Percentiles rank a stretch among this genome's conserved stretches.
phyloP scores from a whole-genome alignment of 1,140 invertebrate species.

The Sminthurinus signatus region DNA sequence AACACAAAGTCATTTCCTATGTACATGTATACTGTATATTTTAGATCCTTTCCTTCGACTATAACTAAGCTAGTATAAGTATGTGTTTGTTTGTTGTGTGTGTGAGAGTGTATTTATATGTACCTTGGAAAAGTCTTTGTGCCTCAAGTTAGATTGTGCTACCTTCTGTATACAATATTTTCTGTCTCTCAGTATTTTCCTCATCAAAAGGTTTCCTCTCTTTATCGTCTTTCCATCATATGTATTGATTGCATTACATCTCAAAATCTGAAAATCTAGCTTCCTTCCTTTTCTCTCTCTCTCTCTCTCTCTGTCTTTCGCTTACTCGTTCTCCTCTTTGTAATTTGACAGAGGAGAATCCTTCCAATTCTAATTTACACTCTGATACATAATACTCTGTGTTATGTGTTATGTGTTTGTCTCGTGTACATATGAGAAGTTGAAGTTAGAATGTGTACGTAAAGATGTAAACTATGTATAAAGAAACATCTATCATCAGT shows the following conservation, averaged over 20 bases:
- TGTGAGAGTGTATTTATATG: no score
- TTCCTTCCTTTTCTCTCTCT: background rate
- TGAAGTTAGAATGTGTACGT: no score
- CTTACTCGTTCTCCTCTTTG: background rate
- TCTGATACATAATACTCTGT: no score
- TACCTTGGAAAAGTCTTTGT: background rate
- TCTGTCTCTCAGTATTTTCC: slow-evolving; percentile 4
- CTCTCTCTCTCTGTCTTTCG: background rate
- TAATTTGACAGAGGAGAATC: no score
- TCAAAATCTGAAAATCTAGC: background rate
- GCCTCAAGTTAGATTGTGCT: background rate
- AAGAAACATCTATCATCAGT: no score
- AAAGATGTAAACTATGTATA: no score
- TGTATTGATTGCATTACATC: slow-evolving; percentile 13
- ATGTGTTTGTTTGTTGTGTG: no score
- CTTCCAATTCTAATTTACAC: no score
- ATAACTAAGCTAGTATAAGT: no score
- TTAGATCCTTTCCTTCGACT: no score
- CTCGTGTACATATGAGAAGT: no score
- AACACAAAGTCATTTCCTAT: slow-evolving; percentile 29
- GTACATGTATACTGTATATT: background rate
- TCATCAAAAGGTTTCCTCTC: slow-evolving; percentile 15
- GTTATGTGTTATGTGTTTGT: no score
- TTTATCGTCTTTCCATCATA: slow-evolving; percentile 1
- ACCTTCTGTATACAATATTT: background rate